phyloP scores from a whole-genome alignment of 2,113 vertebrate genomes.

The Casuarius casuarius region DNA sequence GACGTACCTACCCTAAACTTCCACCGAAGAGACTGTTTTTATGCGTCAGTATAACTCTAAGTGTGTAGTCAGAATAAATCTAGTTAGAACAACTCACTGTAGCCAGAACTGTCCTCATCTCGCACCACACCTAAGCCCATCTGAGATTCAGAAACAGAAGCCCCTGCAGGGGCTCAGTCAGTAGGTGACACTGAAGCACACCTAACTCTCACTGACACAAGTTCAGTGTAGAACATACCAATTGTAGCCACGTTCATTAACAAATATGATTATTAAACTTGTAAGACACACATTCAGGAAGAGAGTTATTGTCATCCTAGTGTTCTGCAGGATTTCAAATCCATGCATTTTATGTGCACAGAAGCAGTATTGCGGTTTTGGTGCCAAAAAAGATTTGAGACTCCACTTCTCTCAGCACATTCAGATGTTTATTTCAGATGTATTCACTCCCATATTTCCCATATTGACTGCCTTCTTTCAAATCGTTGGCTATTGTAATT shows the following conservation, averaged over 20 bases:
- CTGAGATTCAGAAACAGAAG: neutral
- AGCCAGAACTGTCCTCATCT: neutral
- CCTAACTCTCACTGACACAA: neutral
- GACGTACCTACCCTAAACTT: neutral
- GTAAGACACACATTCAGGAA: neutral
- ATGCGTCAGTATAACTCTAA: neutral
- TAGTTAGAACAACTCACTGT: neutral
- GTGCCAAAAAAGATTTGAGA: neutral
- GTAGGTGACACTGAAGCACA: neutral
- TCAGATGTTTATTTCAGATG: neutral
- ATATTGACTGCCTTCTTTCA: neutral
- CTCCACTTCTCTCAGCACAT: neutral
- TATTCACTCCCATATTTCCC: neutral
- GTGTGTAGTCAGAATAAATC: neutral
- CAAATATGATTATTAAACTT: neutral
- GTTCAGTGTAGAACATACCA: neutral
- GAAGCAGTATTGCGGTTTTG: neutral
- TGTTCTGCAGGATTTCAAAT: neutral
- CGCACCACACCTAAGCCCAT: neutral
- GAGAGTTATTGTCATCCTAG: neutral
- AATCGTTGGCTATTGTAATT: neutral
- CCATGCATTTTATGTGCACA: accelerated
- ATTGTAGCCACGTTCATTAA: neutral
- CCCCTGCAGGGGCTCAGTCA: neutral
- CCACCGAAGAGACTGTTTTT: neutral